A percentile compares a stretch with the other conserved stretches of the same genome.
phyloP scores from a whole-genome alignment of 2,888 invertebrate genomes.

The Osmoderma eremita region DNA sequence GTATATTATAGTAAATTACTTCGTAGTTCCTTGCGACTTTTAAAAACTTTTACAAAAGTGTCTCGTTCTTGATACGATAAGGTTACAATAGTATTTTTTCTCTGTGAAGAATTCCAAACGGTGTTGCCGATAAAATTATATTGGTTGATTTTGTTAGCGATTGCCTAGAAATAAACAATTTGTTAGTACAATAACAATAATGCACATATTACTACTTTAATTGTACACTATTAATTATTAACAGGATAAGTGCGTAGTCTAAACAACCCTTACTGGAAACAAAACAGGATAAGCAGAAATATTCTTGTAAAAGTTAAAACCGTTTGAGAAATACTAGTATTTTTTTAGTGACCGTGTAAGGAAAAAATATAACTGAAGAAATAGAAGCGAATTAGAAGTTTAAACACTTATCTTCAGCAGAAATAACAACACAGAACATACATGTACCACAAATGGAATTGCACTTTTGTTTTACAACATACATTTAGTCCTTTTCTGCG shows the following conservation, averaged over 20 bases:
- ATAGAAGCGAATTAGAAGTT: no score
- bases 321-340: no score
- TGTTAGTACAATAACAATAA: slow-evolving; percentile 25
- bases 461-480: no score
- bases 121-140: slow-evolving; percentile 52
- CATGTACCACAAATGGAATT: no score
- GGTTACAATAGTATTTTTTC: slow-evolving; percentile 36
- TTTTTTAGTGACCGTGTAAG: no score
- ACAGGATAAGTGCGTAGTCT: background rate
- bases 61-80: slow-evolving; percentile 45
- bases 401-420: no score
- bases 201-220: background rate
- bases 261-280: background rate
- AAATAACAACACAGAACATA: no score
- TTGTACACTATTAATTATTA: background rate
- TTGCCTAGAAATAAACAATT: slow-evolving; percentile 60
- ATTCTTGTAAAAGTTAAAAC: no score
- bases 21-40: slow-evolving; percentile 51
- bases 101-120: slow-evolving; percentile 53
- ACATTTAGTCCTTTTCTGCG: no score
- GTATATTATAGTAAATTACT: slow-evolving; percentile 51
- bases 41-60: slow-evolving; percentile 55
- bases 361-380: no score
- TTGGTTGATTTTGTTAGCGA: slow-evolving; percentile 59
- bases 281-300: no score